A percentile compares a stretch with the other conserved stretches of the same genome.
Evolutionary conservation across 2,888 invertebrate genomes (phyloP).

Genomic region (Ormia ochracea): DNA sequence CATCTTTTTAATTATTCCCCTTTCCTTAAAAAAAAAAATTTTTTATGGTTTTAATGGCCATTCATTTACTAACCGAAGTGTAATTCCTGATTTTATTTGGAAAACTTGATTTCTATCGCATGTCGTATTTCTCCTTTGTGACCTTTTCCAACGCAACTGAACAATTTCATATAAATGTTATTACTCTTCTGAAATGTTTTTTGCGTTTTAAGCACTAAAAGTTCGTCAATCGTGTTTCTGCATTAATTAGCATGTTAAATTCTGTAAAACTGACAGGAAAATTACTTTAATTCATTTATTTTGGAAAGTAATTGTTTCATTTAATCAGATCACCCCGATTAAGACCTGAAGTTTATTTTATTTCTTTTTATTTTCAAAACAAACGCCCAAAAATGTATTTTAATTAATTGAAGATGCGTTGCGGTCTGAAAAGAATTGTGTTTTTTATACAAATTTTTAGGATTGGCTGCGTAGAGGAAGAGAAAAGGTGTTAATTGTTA

Average conservation of each 20-base stretch:
- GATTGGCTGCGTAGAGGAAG: neutral
- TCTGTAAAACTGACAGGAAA: conserved; percentile 29
- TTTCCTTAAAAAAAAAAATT: neutral
- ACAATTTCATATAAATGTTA: conserved; percentile 41
- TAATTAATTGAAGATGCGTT: conserved; percentile 49
- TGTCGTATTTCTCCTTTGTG: neutral
- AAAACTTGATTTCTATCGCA: conserved; percentile 37
- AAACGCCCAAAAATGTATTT: neutral
- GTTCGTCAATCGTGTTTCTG: conserved; percentile 31
- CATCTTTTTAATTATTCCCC: neutral
- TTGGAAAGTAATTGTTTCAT: neutral
- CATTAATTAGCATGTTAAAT: conserved; percentile 38
- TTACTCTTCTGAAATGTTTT: conserved; percentile 46
- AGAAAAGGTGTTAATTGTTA: conserved; percentile 20
- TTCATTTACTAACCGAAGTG: conserved; percentile 52
- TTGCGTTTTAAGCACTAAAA: conserved; percentile 9
- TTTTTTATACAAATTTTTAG: conserved; percentile 43
- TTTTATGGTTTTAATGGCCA: conserved; percentile 46
- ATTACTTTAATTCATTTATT: conserved; percentile 31
- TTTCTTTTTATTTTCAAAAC: neutral
- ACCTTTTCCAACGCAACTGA: conserved; percentile 23
- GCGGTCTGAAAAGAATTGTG: conserved; percentile 40
- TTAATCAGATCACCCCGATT: conserved; percentile 12
- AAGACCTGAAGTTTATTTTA: conserved; percentile 25
- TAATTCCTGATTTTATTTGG: conserved; percentile 51